Evolutionary conservation across 2,113 vertebrate genomes (phyloP).

Genomic region (Pelecanus crispus): DNA sequence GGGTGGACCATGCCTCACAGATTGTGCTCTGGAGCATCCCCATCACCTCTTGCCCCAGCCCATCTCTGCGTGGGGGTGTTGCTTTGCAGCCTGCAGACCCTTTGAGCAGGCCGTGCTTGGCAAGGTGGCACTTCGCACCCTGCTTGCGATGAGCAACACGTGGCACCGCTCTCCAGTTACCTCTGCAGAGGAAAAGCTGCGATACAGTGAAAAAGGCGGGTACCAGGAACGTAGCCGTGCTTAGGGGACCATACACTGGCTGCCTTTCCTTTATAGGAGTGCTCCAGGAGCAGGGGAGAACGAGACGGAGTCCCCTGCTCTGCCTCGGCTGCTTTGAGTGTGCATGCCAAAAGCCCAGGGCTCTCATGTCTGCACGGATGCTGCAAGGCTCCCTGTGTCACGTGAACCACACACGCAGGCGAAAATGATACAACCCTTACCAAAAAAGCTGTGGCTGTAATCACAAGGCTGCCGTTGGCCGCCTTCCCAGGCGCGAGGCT

Average conservation of each 20-base stretch:
- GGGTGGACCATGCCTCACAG: no score
- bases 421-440: rapidly evolving
- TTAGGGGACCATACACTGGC: rapidly evolving
- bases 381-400: neutral
- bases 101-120: rapidly evolving
- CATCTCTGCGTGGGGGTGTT: rapidly evolving
- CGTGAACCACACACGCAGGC: rapidly evolving
- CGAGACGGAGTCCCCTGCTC: rapidly evolving
- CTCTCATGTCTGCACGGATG: rapidly evolving
- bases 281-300: neutral
- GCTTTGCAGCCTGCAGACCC: neutral
- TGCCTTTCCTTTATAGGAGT: rapidly evolving
- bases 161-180: neutral
- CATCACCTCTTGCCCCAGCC: neutral
- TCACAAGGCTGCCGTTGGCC: neutral
- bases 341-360: rapidly evolving
- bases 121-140: neutral
- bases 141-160: neutral
- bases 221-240: rapidly evolving
- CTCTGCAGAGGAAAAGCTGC: neutral
- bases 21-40: neutral
- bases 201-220: rapidly evolving
- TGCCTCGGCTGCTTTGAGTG: neutral
- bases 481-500: neutral
- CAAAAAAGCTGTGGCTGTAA: neutral